Conservation (phyloP, 2,888 invertebrate genomes). For the Aporophyla nigra region DNA sequence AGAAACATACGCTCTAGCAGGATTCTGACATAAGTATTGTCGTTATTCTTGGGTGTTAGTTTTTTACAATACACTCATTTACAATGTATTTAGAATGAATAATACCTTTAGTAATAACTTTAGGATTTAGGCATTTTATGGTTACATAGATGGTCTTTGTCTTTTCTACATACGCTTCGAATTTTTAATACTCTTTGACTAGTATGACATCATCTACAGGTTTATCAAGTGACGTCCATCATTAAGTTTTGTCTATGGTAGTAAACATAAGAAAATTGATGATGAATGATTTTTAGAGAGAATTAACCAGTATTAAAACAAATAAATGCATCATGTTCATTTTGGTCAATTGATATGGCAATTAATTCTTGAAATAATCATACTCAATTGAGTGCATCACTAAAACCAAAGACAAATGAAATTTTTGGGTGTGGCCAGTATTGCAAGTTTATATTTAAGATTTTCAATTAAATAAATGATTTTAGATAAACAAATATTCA, state of each 20-base stretch:
- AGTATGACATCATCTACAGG: slow-evolving; percentile 73
- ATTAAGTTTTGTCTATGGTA: slow-evolving; percentile 53
- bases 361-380: neutral
- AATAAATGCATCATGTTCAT: neutral
- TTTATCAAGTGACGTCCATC: slow-evolving; percentile 65
- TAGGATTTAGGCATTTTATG: neutral
- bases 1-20: neutral
- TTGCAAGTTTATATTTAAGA: neutral
- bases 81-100: neutral
- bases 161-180: slow-evolving; percentile 21
- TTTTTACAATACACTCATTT: neutral
- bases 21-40: neutral
- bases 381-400: slow-evolving; percentile 5
- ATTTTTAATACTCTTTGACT: slow-evolving; percentile 62
- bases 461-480: neutral
- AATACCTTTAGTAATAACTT: neutral
- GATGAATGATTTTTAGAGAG: too few species aligned
- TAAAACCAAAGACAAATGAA: slow-evolving; percentile 11
- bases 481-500: neutral
- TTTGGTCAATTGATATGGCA: neutral
- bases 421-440: slow-evolving; percentile 8
- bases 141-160: neutral
- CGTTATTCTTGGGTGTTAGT: neutral
- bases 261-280: neutral
- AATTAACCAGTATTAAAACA: too few species aligned